Base-by-base conservation (phyloP, 2,888 invertebrate genomes). In the Acleris holmiana region DNA sequence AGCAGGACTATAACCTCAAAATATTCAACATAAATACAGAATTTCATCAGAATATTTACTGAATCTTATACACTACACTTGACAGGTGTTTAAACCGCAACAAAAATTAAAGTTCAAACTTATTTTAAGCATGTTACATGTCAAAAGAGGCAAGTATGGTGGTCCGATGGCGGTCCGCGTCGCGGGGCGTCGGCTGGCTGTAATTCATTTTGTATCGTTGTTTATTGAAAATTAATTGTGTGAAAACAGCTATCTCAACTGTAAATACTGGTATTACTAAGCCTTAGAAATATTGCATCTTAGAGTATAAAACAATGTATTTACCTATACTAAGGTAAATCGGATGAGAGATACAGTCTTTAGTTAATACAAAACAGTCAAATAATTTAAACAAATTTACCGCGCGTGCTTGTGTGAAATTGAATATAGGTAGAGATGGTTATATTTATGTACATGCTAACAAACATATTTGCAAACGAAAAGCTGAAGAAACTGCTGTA, bases 171-270 rank as follows among this genome's bases (percentile, higher is more conserved):
- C 76, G 78, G 71, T 76, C 65, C 73, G 75, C 81, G 76, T 77
- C 80, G 76, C 81, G 79, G 79, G 80, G 80, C 78, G 82, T 72
- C 69, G 70, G 68, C 74, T 73, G 72, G 75, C 77, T 75, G 73
- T 79, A 80, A 79, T 77, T 86, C 82, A 79, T 80, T 79, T 76
- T 78, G 76, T 79, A 79, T 80, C 76, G 78, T 82, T 79, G 80
- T 85, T 87, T 85, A 88, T 88, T 88, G 84, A 82, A 85, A 86
- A 84, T 85, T 85, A 87, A 86, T 83, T 82, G 85, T 82, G 86
- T 82, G 82, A 85, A 85, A 83, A 84, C 76, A 75, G 72, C 73
- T 81, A 76, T 79, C 76, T 71, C 69, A 73, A 74, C 72, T 73
- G 76, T 70, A 70, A 78, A 75, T 71, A 70, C 63, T 68, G 71